phyloP scores from a whole-genome alignment of 2,113 vertebrate species.

The Genyomyrus donnyi region DNA sequence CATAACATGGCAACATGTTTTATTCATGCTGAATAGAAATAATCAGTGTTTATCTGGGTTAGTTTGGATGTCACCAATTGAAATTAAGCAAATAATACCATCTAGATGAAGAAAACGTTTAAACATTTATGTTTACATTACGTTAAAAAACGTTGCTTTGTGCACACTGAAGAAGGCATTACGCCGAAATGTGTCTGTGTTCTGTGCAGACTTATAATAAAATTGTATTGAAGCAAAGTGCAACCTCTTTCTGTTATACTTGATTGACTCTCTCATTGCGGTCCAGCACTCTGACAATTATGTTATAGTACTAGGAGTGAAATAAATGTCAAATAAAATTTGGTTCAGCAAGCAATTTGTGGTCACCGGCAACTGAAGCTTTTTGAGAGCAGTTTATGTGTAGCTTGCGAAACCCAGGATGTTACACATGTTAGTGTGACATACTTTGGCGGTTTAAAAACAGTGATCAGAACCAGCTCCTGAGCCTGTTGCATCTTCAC shows the following conservation, averaged over 20 bases:
- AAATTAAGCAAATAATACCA: not conserved
- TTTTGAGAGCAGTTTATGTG: not conserved
- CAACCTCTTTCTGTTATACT: no score
- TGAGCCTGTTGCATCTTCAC: not conserved
- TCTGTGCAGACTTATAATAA: no score
- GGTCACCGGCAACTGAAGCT: not conserved
- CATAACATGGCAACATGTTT: not conserved
- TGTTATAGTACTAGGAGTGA: no score
- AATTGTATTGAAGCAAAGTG: no score
- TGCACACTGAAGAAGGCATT: no score
- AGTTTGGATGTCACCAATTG: not conserved
- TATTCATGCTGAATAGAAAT: not conserved
- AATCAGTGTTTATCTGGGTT: not conserved
- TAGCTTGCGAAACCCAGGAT: not conserved
- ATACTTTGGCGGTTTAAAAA: not conserved
- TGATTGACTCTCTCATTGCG: no score
- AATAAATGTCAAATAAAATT: not conserved
- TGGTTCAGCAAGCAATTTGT: not conserved
- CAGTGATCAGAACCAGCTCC: not conserved
- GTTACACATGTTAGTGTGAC: not conserved
- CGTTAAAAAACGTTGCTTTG: no score
- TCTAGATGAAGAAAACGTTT: not conserved
- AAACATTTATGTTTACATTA: not conserved
- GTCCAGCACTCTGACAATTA: not conserved
- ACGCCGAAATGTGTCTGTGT: no score